These are phyloP conservation scores for Syngnathus floridae DNA, from an alignment of 2,113 vertebrate species.

Conservation along the genomic window DNA sequence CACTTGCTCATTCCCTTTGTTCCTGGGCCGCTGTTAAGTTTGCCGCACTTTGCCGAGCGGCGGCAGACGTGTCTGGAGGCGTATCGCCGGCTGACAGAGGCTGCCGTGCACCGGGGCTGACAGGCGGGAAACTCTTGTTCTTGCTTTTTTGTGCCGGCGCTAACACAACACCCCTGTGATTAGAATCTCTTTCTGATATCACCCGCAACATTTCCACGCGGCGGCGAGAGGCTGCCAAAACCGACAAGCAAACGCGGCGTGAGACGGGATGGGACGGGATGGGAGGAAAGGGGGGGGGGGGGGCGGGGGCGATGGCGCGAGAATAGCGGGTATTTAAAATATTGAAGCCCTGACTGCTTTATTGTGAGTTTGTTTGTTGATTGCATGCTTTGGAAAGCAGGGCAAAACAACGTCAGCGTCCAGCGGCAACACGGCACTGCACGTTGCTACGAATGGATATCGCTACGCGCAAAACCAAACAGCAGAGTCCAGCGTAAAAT, in stretches of 20 bases:
- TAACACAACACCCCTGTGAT: slow-evolving; percentile 92
- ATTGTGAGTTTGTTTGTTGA: slow-evolving; percentile 62
- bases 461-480: not conserved
- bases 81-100: slow-evolving; percentile 87
- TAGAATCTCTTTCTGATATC: slow-evolving; percentile 95
- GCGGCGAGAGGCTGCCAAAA: slow-evolving; percentile 74
- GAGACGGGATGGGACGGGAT: slow-evolving; percentile 34
- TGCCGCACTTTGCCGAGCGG: slow-evolving; percentile 84
- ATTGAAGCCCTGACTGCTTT: slow-evolving; percentile 62
- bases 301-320: not conserved
- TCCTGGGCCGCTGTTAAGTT: slow-evolving; percentile 84
- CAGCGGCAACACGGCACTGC: slow-evolving; percentile 5
- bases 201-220: slow-evolving; percentile 89
- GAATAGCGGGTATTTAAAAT: slow-evolving; percentile 65
- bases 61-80: slow-evolving; percentile 91
- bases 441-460: not conserved
- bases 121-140: slow-evolving; percentile 82
- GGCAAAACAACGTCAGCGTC: not conserved
- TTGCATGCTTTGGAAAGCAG: slow-evolving; percentile 46
- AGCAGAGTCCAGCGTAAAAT: not conserved
- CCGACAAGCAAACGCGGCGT: slow-evolving; percentile 62
- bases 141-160: slow-evolving; percentile 82
- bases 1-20: slow-evolving; percentile 90
- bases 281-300: not conserved
- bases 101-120: slow-evolving; percentile 79